Evolutionary conservation across 2,888 invertebrate genomes (phyloP).

Genomic region (Tanypteryx hageni): DNA sequence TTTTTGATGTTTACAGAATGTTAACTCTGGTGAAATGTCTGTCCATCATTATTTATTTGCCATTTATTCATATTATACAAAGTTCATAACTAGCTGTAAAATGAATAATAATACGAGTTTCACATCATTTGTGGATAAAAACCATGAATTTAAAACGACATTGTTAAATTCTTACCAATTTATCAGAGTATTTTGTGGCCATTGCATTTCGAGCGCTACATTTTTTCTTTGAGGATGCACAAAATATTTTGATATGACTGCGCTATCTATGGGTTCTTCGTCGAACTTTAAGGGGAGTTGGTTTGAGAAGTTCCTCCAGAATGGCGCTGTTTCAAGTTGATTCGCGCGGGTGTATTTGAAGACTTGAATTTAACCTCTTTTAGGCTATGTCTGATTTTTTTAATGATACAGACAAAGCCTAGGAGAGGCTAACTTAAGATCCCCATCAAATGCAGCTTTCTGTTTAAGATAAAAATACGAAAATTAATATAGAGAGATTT

Average conservation of each 20-base stretch:
- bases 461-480: background rate
- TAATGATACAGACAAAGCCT: slow-evolving; percentile 79
- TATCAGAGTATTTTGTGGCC: no score
- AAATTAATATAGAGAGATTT: background rate
- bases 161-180: no score
- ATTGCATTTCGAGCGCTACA: no score
- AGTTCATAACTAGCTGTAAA: no score
- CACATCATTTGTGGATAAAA: no score
- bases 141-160: no score
- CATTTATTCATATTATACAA: no score
- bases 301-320: slow-evolving; percentile 29
- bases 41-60: no score
- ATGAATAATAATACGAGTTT: no score
- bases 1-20: no score
- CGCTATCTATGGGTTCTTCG: background rate
- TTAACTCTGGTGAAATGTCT: no score
- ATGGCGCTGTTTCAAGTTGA: background rate
- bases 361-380: slow-evolving; percentile 80
- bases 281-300: background rate
- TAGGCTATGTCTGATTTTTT: slow-evolving; percentile 79
- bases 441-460: slow-evolving; percentile 68
- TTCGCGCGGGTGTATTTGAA: slow-evolving; percentile 52
- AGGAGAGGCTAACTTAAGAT: slow-evolving; percentile 80
- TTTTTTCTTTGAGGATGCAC: no score
- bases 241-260: background rate